Base-by-base conservation (phyloP, 2,888 invertebrate species). In the Machimus atricapillus region DNA sequence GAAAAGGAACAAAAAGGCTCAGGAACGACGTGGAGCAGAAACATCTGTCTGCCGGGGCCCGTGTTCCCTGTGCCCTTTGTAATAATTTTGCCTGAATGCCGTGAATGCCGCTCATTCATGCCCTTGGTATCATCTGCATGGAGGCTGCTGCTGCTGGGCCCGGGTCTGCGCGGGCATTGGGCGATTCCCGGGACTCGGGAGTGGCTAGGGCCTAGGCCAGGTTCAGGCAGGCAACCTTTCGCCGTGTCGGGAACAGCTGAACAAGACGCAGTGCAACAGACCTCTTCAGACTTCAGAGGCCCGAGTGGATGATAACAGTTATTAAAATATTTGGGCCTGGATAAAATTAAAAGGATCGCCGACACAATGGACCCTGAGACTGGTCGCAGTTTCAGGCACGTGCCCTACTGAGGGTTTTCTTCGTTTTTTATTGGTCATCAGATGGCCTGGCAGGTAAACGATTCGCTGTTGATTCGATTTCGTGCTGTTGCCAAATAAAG, bases 311-410 rank as follows among this genome's bases (percentile, higher is more conserved):
- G 85, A 85, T 85, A 85, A 85, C 85, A 58, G 85, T 85, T 85
- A 85, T 85, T 85, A 85, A 85, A 85, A 85, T 66, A 85, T 74
- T 85, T 85, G 40, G 14, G 85, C 73, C 74, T n/a, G 40, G 74
- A 74, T 85, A 46, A 85, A 85, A 83, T 85, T 74, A 27, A 37
- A 46, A 9, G 19, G 46, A 16, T 46, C 43, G 4, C 16, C 40
- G 43, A 46, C 27, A 78, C 78, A 76, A 74, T 85, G 43, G 46
- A 43, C 27, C 7, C 23, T 6, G 27, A n/a, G n/a, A 23, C 27
- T 46, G 46, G 52, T 31, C 58, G 74, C 37, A 23, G n/a, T 31
- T 16, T n/a, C 19, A 3, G 34, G 66, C 37, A 66, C 56, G 81
- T 23, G 40, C 23, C 78, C 77, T 12, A 27, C 31, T 37, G 8